Evolutionary conservation across 1,140 invertebrate genomes (phyloP), one percentile per base, ranked within the genome.

Genomic region (Riptortus pedestris): DNA sequence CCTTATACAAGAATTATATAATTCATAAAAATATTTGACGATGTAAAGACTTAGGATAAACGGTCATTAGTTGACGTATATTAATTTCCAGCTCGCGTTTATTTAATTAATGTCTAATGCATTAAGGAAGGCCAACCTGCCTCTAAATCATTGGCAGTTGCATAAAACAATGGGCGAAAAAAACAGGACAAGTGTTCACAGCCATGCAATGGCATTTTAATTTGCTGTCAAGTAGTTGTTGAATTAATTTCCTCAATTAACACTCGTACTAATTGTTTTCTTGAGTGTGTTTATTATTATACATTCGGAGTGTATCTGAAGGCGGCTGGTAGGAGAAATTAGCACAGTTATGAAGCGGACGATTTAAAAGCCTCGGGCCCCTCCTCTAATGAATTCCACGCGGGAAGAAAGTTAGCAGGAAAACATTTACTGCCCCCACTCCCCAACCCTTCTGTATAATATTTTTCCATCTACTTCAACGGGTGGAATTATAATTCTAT

Each of bases 271-370:
- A 47, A 47, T 47, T 47, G 45, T 47, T 47, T 47, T 47, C 45
- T n/a, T 47, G 45, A 47, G 45, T 47, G 45, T 47, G n/a, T 47
- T 47, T 47, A 47, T 47, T 47, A 47, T 47, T 47, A 47, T 47
- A 47, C n/a, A 47, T 47, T 47, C 45, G 18, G 45, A 47, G 45
- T 47, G 45, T n/a, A 47, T 47, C 45, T 22, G 45, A n/a, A 9
- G 45, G 45, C 18, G 45, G 22, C 18, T 47, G 45, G 45, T 47
- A n/a, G 45, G 45, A n/a, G n/a, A 47, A 47, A 47, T 47, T 47
- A 47, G 45, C 45, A n/a, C n/a, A n/a, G n/a, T n/a, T n/a, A n/a
- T n/a, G n/a, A n/a, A n/a, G n/a, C 22, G 45, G 45, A 18, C 45
- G 45, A 47, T 47, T 47, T 47, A 47, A 47, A 47, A 47, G 45